A percentile compares a stretch with the other conserved stretches of the same genome.
Conservation (phyloP, 1,140 invertebrate genomes). For the Whitmania pigra region DNA sequence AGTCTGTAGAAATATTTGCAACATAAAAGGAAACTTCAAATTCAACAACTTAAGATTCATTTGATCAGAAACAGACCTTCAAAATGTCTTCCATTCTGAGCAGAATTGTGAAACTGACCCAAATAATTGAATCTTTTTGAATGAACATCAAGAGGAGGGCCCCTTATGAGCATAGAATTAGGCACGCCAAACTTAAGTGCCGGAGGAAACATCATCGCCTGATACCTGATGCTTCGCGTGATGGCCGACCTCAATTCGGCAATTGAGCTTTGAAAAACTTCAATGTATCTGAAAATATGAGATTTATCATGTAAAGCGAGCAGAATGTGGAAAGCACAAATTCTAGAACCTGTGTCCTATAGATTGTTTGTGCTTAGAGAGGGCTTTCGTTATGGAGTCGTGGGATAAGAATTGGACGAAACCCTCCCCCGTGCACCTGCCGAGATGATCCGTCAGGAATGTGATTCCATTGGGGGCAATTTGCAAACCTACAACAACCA, state of each 20-base stretch:
- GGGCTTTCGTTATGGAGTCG: slow-evolving; percentile 84
- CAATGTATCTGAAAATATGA: slow-evolving; percentile 8
- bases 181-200: too few species aligned
- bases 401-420: slow-evolving; percentile 92
- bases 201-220: too few species aligned
- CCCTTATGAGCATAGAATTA: too few species aligned
- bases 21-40: too few species aligned
- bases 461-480: slow-evolving; percentile 89
- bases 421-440: slow-evolving; percentile 88
- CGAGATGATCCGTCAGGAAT: slow-evolving; percentile 82
- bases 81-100: too few species aligned
- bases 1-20: too few species aligned
- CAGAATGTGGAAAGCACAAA: too few species aligned
- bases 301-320: background rate
- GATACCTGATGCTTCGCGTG: background rate
- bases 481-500: slow-evolving; percentile 60
- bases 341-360: slow-evolving; percentile 85
- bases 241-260: background rate
- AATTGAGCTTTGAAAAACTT: slow-evolving; percentile 7
- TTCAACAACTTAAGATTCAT: too few species aligned
- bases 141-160: too few species aligned
- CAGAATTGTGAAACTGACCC: too few species aligned
- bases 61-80: too few species aligned
- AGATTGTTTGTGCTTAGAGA: slow-evolving; percentile 93
- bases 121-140: too few species aligned